A percentile compares a stretch with the other conserved stretches of the same genome.
Evolutionary conservation across 2,113 vertebrate genomes (phyloP).

Genomic region (Hoplias malabaricus): DNA sequence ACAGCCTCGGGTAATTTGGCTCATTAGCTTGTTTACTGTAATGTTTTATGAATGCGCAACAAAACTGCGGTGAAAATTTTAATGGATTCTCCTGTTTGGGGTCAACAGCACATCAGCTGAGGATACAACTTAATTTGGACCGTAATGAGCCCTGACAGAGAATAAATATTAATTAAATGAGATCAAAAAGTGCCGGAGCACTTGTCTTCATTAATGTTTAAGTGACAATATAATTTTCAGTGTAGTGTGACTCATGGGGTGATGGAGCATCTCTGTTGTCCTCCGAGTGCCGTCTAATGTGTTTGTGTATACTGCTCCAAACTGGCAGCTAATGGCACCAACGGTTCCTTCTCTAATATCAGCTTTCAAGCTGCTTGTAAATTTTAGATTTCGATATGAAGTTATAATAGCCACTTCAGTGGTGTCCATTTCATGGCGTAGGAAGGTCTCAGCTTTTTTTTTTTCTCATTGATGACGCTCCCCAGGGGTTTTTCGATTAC

Average conservation of each 20-base stretch:
- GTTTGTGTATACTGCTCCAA: constrained; percentile 39
- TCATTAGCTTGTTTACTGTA: constrained; percentile 13
- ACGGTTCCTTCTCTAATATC: constrained; percentile 31
- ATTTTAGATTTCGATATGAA: constrained; percentile 61
- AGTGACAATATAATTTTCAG: constrained; percentile 68
- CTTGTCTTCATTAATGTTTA: constrained; percentile 75
- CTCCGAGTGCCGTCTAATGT: constrained; percentile 23
- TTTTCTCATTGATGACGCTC: constrained; percentile 62
- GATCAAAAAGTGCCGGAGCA: constrained; percentile 63
- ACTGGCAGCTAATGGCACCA: constrained; percentile 32
- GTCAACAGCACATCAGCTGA: constrained; percentile 64
- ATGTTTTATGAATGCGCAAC: constrained; percentile 18
- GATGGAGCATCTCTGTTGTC: constrained; percentile 39
- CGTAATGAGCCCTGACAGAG: constrained; percentile 69
- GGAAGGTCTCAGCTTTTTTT: constrained; percentile 42
- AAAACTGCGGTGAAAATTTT: constrained; percentile 63
- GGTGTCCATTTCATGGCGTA: constrained; percentile 60
- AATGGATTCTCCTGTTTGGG: constrained; percentile 58
- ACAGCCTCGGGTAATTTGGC: constrained; percentile 17
- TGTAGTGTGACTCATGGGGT: constrained; percentile 52
- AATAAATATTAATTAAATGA: constrained; percentile 76
- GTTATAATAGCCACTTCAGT: constrained; percentile 63
- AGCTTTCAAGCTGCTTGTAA: constrained; percentile 49
- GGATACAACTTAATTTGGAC: constrained; percentile 67
- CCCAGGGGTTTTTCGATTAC: constrained; percentile 55